Conservation (phyloP, 2,888 invertebrate genomes). For the Agonopterix alstromeriana region DNA sequence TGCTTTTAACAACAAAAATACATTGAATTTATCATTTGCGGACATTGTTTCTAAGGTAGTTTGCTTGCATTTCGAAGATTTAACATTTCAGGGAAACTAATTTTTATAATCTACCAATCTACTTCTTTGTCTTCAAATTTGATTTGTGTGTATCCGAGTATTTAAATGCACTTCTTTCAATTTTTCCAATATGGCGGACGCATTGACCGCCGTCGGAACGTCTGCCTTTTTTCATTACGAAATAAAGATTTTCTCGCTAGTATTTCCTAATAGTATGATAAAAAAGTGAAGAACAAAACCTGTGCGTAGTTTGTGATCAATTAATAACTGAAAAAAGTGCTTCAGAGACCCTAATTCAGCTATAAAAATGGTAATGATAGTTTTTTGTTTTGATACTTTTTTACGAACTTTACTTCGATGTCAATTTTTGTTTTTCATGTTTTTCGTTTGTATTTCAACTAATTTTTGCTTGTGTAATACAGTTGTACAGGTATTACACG, state of each 20-base stretch:
- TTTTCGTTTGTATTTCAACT: conserved; percentile 22
- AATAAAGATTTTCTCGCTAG: conserved; percentile 34
- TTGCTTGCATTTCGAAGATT: no score
- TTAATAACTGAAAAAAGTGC: conserved; percentile 16
- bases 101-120: no score
- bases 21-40: no score
- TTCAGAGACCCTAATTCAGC: conserved; percentile 28
- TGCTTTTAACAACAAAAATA: no score
- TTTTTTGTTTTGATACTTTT: conserved; percentile 79
- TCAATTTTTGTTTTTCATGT: conserved; percentile 43
- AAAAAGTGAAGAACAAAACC: conserved; percentile 31
- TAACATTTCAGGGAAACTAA: no score
- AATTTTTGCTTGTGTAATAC: conserved; percentile 14
- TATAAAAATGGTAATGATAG: conserved; percentile 75
- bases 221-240: conserved; percentile 52
- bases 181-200: conserved; percentile 74
- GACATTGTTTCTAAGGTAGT: no score
- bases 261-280: conserved; percentile 39
- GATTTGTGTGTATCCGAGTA: conserved; percentile 30
- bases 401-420: conserved; percentile 62
- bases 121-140: not conserved
- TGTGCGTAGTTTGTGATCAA: conserved; percentile 21
- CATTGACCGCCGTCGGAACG: conserved; percentile 70
- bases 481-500: conserved; percentile 8
- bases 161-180: conserved; percentile 48